phyloP scores from a whole-genome alignment of 2,797 vertebrate genomes.

The Scolopax bukidnonensis region DNA sequence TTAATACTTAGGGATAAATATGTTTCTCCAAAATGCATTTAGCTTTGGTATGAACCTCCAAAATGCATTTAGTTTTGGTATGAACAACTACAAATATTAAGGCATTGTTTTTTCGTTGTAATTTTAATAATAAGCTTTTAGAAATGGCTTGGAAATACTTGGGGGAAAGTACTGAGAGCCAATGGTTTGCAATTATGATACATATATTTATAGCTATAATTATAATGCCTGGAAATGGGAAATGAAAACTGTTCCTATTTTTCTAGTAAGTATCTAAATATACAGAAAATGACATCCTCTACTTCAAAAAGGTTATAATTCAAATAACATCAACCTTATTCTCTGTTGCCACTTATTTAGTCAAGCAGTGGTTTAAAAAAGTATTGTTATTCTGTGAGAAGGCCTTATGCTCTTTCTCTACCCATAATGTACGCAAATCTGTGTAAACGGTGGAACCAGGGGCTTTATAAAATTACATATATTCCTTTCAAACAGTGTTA shows the following conservation, averaged over 20 bases:
- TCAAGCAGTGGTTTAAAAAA: neutral
- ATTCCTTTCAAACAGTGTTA: neutral
- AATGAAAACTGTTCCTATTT: neutral
- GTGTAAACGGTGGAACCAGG: neutral
- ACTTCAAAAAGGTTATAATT: neutral
- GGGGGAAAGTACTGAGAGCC: neutral
- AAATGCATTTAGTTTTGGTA: neutral
- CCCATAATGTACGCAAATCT: neutral
- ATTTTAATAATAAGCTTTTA: neutral
- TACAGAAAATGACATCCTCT: neutral
- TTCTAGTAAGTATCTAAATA: neutral
- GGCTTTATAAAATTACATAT: neutral
- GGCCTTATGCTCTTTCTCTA: neutral
- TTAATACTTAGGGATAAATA: neutral
- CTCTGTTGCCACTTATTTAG: neutral
- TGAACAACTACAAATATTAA: neutral
- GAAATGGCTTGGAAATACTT: neutral
- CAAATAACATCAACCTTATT: neutral
- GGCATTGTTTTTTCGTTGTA: accelerated
- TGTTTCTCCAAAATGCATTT: neutral
- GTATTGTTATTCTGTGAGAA: neutral
- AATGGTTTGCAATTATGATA: neutral
- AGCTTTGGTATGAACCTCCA: neutral
- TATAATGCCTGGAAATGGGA: neutral
- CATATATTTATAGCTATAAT: neutral